These are phyloP conservation scores for Uropetala carovei DNA, from an alignment of 2,888 invertebrate species.

Conservation along the genomic window DNA sequence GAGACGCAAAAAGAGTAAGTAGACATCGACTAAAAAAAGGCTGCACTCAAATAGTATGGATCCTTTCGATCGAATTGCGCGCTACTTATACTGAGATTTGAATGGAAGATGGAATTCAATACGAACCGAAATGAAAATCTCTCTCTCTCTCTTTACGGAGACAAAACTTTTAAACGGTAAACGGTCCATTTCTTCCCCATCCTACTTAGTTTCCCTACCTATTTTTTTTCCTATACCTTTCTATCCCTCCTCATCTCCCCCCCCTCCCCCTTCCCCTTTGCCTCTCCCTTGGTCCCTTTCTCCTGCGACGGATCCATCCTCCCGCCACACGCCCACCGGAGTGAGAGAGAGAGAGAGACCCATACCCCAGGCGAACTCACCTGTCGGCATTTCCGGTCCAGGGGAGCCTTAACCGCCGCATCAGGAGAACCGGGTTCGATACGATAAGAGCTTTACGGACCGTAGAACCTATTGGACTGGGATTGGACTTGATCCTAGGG, in stretches of 20 bases:
- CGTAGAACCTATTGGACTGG: neutral
- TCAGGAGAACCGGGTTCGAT: slow-evolving; percentile 49
- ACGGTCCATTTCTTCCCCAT: slow-evolving; percentile 52
- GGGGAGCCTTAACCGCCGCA: neutral
- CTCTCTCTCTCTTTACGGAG: neutral
- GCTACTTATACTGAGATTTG: too few species aligned
- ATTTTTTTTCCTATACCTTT: neutral
- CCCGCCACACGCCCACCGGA: neutral
- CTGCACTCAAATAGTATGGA: too few species aligned
- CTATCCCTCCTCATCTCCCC: neutral
- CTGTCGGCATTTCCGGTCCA: slow-evolving; percentile 61
- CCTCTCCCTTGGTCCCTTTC: neutral
- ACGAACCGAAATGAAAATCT: neutral
- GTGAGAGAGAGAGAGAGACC: neutral
- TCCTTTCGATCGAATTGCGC: too few species aligned
- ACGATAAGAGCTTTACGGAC: slow-evolving; percentile 11
- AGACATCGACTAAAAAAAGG: too few species aligned
- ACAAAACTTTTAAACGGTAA: slow-evolving; percentile 25
- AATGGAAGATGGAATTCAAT: neutral
- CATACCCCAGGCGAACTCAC: slow-evolving; percentile 24
- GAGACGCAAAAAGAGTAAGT: too few species aligned
- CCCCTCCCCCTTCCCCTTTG: neutral
- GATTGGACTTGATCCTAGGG: slow-evolving; percentile 25
- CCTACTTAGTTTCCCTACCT: neutral
- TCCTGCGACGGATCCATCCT: neutral